These are phyloP conservation scores for Vespertilio murinus DNA, from an alignment of 2,797 vertebrate species.

Conservation along the genomic window DNA sequence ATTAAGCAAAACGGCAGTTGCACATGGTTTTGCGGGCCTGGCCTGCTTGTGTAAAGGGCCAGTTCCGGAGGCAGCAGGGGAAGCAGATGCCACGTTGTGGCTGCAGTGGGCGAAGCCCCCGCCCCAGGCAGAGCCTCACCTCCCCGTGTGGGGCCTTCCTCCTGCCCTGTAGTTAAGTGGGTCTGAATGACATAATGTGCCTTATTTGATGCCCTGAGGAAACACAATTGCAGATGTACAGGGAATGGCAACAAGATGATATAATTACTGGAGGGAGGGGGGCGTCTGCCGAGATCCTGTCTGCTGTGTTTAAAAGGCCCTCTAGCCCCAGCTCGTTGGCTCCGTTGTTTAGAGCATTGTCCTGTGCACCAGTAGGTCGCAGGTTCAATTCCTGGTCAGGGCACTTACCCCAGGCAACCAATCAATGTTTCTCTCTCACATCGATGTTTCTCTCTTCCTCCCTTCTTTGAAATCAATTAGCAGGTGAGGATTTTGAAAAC, in stretches of 20 bases:
- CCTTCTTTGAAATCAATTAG: neutral
- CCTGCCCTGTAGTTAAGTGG: neutral
- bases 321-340: neutral
- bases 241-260: neutral
- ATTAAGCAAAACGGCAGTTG: neutral
- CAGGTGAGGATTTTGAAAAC: neutral
- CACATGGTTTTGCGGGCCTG: neutral
- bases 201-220: neutral
- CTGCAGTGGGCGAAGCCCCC: neutral
- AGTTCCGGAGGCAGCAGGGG: neutral
- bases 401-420: neutral
- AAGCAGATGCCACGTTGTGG: neutral
- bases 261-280: fast-evolving
- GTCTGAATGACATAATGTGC: neutral
- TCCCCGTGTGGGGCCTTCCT: neutral
- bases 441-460: neutral
- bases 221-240: neutral
- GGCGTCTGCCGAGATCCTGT: neutral
- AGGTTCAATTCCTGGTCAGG: neutral
- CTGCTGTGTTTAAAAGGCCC: neutral
- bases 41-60: neutral
- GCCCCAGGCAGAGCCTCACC: neutral
- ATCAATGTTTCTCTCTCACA: neutral
- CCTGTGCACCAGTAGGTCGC: neutral
- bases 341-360: neutral